These are phyloP conservation scores for Trichomalopsis sarcophagae DNA, from an alignment of 1,140 invertebrate genomes.

Conservation along the genomic window DNA sequence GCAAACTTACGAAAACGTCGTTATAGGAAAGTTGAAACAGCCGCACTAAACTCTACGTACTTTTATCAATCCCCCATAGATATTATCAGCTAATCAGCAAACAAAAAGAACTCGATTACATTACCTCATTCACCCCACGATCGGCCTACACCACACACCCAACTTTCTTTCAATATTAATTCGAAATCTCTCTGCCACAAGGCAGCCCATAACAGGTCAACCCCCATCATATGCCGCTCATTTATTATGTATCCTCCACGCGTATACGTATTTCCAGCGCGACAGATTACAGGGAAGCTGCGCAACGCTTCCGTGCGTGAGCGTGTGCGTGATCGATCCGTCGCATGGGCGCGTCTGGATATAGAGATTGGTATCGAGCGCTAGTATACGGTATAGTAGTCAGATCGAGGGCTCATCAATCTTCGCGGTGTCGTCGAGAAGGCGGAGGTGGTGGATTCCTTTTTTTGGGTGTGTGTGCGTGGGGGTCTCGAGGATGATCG, in stretches of 20 bases:
- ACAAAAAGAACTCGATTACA: neutral
- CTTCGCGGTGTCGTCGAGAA: neutral
- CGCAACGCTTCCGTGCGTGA: neutral
- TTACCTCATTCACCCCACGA: neutral
- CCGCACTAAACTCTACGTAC: too few species aligned
- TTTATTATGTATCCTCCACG: neutral
- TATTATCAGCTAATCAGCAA: neutral
- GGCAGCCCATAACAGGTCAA: neutral
- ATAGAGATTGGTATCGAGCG: neutral
- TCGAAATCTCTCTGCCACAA: neutral
- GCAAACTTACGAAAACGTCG: too few species aligned
- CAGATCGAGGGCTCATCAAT: neutral
- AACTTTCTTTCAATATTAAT: neutral
- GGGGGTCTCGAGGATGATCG: neutral
- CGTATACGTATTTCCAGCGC: neutral
- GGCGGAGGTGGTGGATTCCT: neutral
- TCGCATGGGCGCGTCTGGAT: neutral
- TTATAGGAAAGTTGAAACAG: too few species aligned
- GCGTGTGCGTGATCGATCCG: neutral
- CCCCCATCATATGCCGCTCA: neutral
- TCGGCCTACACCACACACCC: neutral
- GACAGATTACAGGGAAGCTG: neutral
- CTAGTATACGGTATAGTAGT: neutral
- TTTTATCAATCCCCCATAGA: too few species aligned
- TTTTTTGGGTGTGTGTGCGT: neutral